phyloP scores from a whole-genome alignment of 2,797 vertebrate genomes.

The Poeciliopsis presidionis region DNA sequence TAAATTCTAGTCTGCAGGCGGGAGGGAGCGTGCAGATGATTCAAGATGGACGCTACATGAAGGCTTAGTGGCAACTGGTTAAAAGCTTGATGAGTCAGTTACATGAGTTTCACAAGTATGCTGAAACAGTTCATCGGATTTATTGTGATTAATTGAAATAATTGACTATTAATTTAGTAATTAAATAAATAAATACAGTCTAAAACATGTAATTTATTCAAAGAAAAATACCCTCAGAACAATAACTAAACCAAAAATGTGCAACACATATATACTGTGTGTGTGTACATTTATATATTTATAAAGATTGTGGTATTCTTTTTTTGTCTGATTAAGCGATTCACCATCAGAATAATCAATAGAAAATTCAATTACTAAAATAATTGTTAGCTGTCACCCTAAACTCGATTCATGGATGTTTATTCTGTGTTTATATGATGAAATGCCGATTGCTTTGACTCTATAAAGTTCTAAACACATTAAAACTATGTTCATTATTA shows the following conservation, averaged over 20 bases:
- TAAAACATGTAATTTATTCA: neutral
- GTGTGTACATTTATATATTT: too few relatives aligned
- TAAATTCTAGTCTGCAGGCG: neutral
- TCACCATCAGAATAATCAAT: too few relatives aligned
- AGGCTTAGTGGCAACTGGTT: neutral
- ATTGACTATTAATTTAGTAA: neutral
- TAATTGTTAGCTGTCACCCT: too few relatives aligned
- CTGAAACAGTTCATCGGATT: neutral
- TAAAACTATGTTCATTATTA: too few relatives aligned
- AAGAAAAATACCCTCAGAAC: neutral
- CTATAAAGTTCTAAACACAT: too few relatives aligned
- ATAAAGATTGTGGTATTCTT: too few relatives aligned
- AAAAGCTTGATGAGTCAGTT: neutral
- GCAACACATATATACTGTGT: too few relatives aligned
- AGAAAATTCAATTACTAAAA: too few relatives aligned
- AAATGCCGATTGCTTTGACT: too few relatives aligned
- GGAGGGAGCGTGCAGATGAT: neutral
- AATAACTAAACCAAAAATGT: neutral
- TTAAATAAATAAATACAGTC: neutral
- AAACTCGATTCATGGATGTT: neutral
- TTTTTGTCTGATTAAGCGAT: too few relatives aligned
- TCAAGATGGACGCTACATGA: neutral
- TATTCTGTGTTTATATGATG: too few relatives aligned
- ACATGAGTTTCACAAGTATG: neutral
- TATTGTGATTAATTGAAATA: neutral